Percentiles rank a stretch among this genome's conserved stretches.
Evolutionary conservation across 2,113 vertebrate genomes (phyloP).

Genomic region (Sardina pilchardus): DNA sequence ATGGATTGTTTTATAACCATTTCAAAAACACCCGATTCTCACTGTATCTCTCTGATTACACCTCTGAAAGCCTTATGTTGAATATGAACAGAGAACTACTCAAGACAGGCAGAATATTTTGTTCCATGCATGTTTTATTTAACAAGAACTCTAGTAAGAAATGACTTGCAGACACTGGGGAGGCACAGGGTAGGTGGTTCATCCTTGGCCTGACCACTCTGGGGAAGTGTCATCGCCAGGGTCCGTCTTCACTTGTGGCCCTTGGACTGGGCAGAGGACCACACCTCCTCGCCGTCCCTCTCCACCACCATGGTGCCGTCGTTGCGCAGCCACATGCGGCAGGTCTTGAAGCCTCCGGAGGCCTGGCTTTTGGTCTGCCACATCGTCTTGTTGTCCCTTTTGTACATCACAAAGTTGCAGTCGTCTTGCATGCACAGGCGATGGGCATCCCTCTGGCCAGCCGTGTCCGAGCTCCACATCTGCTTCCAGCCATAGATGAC

Average conservation of each 20-base stretch:
- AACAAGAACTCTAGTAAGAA: not conserved
- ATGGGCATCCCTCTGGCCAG: slow-evolving; percentile 10
- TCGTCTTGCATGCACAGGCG: slow-evolving; percentile 39
- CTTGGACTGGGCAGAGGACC: slow-evolving; percentile 37
- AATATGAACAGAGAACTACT: not conserved
- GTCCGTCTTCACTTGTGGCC: slow-evolving; percentile 11
- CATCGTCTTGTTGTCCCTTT: slow-evolving; percentile 34
- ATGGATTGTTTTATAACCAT: too few relatives aligned
- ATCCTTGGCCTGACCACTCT: too few relatives aligned
- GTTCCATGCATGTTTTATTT: not conserved
- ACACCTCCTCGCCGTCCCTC: slow-evolving; percentile 36
- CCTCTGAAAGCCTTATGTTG: too few relatives aligned
- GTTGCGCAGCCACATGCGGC: slow-evolving; percentile 11
- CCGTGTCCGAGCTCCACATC: slow-evolving; percentile 33
- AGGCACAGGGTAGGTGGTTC: too few relatives aligned
- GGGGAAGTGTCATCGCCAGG: too few relatives aligned
- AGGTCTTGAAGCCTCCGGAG: slow-evolving; percentile 16
- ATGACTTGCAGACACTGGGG: too few relatives aligned
- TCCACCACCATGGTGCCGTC: slow-evolving; percentile 32
- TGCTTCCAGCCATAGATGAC: slow-evolving; percentile 41
- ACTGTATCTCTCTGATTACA: too few relatives aligned
- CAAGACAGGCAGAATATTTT: not conserved
- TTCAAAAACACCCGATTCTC: too few relatives aligned
- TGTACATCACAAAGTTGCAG: slow-evolving; percentile 43
- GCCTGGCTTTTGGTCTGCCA: slow-evolving; percentile 28